Base-by-base conservation (phyloP, 2,797 vertebrate genomes). In the Lateolabrax maculatus region DNA sequence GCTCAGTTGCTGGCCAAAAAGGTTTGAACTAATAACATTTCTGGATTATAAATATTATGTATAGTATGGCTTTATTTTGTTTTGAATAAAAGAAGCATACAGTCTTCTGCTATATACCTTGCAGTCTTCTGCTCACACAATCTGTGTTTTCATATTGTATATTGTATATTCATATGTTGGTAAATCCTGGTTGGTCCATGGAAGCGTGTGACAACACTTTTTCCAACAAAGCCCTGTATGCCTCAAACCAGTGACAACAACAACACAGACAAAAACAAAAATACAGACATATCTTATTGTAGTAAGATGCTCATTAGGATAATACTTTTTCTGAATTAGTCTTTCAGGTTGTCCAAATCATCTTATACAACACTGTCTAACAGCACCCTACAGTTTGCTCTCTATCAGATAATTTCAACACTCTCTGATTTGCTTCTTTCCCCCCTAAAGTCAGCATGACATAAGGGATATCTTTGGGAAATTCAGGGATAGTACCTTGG, bases 1-100 rank as follows among this genome's bases (percentile, higher is more conserved):
- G 11, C 7, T 11, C 21, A 43, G 36, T 49, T 27, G 31, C 21
- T n/a, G 51, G 36, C n/a, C 19, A 56, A 36, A 49, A 27, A 58
- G 31, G 23, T 39, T 73, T 52, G 37, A 53, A n/a, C n/a, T n/a
- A n/a, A n/a, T 48, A 55, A n/a, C 51, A 43, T 51, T 39, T 79
- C 43, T 23, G 43, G 41, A 18, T 27, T 15, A 75, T 41, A 31
- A 11, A 16, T 46, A 31, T 62, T 19, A 9, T 9, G 1, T 51
- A 6, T 37, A 6, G 15, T 43, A 21, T 21, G 25, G 61, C 31
- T 16, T 13, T 34, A 19, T 10, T 62, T 57, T 57, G 16, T 16
- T 53, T 60, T 53, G 7, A 68, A 65, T 29, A 44, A n/a, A 34
- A 34, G 12, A 21, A 49, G 5, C 27, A 29, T 21, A n/a, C n/a